Base-by-base conservation (phyloP, 1,140 invertebrate species). In the Choristoneura fumiferana region DNA sequence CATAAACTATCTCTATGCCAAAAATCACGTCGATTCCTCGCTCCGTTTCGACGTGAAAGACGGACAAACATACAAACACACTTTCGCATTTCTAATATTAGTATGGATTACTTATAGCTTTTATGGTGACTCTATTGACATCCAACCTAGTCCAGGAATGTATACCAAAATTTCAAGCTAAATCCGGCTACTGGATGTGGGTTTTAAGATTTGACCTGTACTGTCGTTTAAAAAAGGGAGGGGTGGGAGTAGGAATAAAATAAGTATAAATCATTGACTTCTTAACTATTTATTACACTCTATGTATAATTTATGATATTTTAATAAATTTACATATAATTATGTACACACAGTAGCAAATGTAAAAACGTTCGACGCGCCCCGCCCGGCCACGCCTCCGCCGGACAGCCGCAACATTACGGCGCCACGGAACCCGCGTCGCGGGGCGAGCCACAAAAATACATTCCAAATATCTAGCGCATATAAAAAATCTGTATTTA, bases 321-420 rank as follows among this genome's bases (percentile, higher is more conserved):
- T 40, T 79, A 84, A 81, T 87, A 80, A 78, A 85, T 84, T 84
- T 81, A 84, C 77, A 84, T 79, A 72, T 72, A 57, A 80, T 82
- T 87, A 87, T 87, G 75, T 87, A 87, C 81, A 87, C 71, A 73
- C 69, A 80, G 72, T 87, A 87, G 82, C 82, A 87, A 87, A 85
- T 83, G 78, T 85, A 87, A 83, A 84, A 81, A 78, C 67, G 62
- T 43, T 43, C 55, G 14, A 49, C n/a, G 10, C 14, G 40, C 34
- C 57, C 18, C 38, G 13, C 22, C 38, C 57, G 18, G 43, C 17
- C 22, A 6, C 22, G 22, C 22, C 22, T n/a, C n/a, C n/a, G n/a
- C n/a, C n/a, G n/a, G n/a, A n/a, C n/a, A n/a, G n/a, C n/a, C n/a
- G n/a, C n/a, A n/a, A n/a, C n/a, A n/a, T n/a, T n/a, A n/a, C n/a